Conservation (phyloP, 2,888 invertebrate species). For the Cordilura impudica region DNA sequence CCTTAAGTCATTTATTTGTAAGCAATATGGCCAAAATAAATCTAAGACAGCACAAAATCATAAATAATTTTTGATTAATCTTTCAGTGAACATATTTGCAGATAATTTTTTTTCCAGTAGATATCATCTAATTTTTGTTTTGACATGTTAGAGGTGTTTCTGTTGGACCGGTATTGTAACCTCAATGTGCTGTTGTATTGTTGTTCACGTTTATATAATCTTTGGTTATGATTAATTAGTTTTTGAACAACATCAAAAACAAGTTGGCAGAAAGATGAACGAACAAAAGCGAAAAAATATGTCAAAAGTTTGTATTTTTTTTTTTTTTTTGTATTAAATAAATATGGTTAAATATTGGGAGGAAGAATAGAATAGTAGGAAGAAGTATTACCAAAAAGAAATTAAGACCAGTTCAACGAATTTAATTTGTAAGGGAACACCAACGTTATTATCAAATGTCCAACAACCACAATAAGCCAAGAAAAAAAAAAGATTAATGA, state of each 20-base stretch:
- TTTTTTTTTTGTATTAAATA: too few species aligned
- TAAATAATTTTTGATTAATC: background rate
- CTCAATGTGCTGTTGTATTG: background rate
- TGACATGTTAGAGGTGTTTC: background rate
- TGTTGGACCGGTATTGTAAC: background rate
- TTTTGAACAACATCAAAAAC: background rate
- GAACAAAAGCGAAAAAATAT: background rate
- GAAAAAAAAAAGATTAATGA: background rate
- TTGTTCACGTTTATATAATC: background rate
- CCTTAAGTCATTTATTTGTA: too few species aligned
- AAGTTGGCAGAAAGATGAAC: background rate
- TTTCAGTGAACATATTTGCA: background rate
- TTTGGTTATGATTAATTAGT: slow-evolving; percentile 4
- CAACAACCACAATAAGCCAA: background rate
- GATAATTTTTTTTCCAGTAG: background rate
- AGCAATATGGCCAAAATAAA: too few species aligned
- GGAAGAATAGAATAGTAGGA: background rate
- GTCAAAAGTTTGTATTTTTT: background rate
- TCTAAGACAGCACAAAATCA: too few species aligned
- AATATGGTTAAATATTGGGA: background rate
- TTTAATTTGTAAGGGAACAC: slow-evolving; percentile 11
- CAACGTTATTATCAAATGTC: background rate
- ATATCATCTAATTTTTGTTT: background rate
- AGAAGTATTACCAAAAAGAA: background rate
- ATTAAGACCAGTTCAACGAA: slow-evolving; percentile 8